These are phyloP conservation scores for Allacma fusca DNA, from an alignment of 2,888 invertebrate genomes.

Conservation along the genomic window DNA sequence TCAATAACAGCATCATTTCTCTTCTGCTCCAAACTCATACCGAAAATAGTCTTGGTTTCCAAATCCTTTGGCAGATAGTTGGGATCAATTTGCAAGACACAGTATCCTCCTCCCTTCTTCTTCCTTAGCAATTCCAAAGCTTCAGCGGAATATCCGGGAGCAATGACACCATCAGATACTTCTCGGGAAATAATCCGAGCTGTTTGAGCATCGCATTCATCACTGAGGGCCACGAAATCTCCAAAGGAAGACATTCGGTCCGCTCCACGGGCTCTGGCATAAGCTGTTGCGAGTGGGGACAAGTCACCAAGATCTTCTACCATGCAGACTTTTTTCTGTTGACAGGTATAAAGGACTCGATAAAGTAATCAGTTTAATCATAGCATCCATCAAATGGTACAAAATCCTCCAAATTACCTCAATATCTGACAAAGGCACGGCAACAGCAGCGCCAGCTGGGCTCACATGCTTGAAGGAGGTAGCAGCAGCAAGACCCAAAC, in stretches of 20 bases:
- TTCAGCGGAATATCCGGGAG: constrained; percentile 85
- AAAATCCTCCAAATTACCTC: constrained; percentile 68
- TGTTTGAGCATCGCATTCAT: constrained; percentile 86
- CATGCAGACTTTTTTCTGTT: constrained; percentile 88
- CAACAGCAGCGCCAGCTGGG: constrained; percentile 96
- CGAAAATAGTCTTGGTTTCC: constrained; percentile 85
- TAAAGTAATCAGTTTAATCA: no score
- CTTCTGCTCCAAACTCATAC: constrained; percentile 84
- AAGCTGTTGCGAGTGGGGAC: constrained; percentile 86
- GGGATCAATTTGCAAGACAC: constrained; percentile 89
- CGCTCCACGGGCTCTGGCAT: constrained; percentile 95
- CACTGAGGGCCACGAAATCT: constrained; percentile 94
- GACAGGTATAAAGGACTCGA: no score
- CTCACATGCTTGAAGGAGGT: constrained; percentile 98
- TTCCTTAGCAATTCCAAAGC: constrained; percentile 87
- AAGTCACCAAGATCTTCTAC: constrained; percentile 83
- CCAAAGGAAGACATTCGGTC: constrained; percentile 99
- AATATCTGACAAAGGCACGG: constrained; percentile 75
- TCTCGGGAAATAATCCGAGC: constrained; percentile 87
- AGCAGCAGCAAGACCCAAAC: constrained; percentile 86
- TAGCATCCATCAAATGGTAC: no score
- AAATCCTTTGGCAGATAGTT: constrained; percentile 79
- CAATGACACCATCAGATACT: constrained; percentile 98
- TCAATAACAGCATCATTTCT: constrained; percentile 89
- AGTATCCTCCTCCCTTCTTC: constrained; percentile 94